Base-by-base conservation (phyloP, 2,888 invertebrate genomes). In the Byasa hedistus region DNA sequence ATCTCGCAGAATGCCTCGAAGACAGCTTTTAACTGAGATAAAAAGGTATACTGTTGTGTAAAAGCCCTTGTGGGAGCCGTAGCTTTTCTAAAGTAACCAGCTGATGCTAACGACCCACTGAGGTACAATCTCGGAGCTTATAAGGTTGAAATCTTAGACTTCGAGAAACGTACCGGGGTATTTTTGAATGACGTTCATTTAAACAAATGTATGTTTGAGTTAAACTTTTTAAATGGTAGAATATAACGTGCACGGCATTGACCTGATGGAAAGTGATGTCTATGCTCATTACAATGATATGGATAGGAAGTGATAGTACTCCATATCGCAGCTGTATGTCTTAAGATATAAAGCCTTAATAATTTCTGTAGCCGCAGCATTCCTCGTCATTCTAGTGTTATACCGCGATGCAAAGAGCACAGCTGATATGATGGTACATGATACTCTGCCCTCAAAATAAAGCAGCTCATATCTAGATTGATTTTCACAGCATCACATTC, bases 11-110 rank as follows among this genome's bases (percentile, higher is more conserved):
- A 73, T 65, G 66, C 69, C 68, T 69, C 68, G 71, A 74, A 74
- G 74, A 74, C 72, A 73, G 71, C 74, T 69, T 72, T 74, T 73
- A 76, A 71, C 68, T 65, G 71, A 71, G 72, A 73, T 75, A 76
- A 73, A 76, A 72, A 72, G 73, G 75, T 71, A 73, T 69, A 73
- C 55, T 65, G 73, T 70, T 68, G 69, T 70, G 68, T 76, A 76
- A 79, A 73, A 73, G 72, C 72, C 73, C 78, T 72, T 70, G 60
- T 59, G 78, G 76, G 77, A 71, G 63, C 72, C 63, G 71, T 79
- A 75, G 73, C 72, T 78, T 76, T 76, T 70, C 57, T 58, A 65
- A 68, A 71, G 69, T 69, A 70, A 70, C 69, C 69, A 71, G 70
- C 69, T 74, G 74, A 76, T 74, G 73, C 68, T 74, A 77, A 76